Evolutionary conservation across 92 coral and sea anemone species (phyloP), one percentile per base, ranked within the genome.

Genomic region (Parazoanthus swiftii): DNA sequence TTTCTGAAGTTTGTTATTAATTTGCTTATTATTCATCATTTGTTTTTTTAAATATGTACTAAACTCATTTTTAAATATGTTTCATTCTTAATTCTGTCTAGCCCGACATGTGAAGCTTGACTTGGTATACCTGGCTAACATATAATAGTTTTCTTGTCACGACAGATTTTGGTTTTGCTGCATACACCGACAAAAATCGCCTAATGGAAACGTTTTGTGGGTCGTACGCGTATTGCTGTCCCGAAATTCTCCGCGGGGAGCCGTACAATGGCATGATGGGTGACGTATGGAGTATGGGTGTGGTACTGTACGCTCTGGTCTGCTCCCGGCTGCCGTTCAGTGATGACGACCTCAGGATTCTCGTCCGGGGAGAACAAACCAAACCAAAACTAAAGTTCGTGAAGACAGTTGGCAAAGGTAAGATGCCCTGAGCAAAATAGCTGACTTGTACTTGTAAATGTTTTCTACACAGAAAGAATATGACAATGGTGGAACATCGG

Each of bases 211-310:
- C 98, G 46, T 94, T 88, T 75, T 94, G 98, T 70, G 98, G 98
- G 51, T 93, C 98, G 78, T 93, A 88, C 80, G 98, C 95, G 8
- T 94, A 94, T 92, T 93, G 95, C 85, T 87, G 93, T 88, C 98
- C 98, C 85, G 93, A 94, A 89, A 91, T 94, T 82, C 94, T 94
- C 46, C 94, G 98, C 66, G 95, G 94, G 6, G 88, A 89, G 84
- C 91, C 89, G 37, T 94, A 94, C 92, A 83, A 88, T 70, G 98
- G 98, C 63, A 87, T 85, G 79, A 86, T 90, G 73, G 89, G 95
- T n/a, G 98, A 94, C 80, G 95, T 94, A 25, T 94, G 98, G 98
- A 94, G 98, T 81, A 94, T 94, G 98, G 98, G 98, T 0, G 95
- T 94, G 68, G 94, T 93, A 15, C 89, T 94, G 80, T 94, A 94